These are phyloP conservation scores for Sinelater perroti DNA, from an alignment of 2,888 invertebrate species.

Conservation along the genomic window DNA sequence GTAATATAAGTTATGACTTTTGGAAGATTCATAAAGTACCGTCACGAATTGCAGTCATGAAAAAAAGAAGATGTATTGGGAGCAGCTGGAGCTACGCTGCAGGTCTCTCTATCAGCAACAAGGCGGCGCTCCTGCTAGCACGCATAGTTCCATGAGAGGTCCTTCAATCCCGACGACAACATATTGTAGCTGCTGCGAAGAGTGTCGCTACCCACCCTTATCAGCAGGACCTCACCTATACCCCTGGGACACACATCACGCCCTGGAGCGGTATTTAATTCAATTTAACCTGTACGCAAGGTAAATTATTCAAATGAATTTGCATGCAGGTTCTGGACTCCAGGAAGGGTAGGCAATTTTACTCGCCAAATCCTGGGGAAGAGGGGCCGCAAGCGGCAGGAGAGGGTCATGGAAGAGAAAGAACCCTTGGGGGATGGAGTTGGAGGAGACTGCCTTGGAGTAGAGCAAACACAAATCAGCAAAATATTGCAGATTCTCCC, in stretches of 20 bases:
- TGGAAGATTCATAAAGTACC: not conserved
- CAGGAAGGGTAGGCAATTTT: constrained; percentile 78
- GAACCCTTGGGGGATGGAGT: constrained; percentile 68
- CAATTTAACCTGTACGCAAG: not conserved
- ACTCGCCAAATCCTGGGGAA: constrained; percentile 83
- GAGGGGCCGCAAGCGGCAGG: constrained; percentile 53
- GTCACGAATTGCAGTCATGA: constrained; percentile 73
- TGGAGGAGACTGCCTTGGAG: constrained; percentile 80
- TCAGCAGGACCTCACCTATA: constrained; percentile 65
- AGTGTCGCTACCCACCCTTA: constrained; percentile 69
- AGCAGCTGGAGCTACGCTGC: constrained; percentile 85
- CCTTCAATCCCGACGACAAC: constrained; percentile 60
- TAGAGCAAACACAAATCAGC: constrained; percentile 63
- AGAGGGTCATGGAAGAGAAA: constrained; percentile 50
- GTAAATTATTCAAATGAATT: constrained; percentile 4
- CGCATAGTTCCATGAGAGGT: constrained; percentile 59
- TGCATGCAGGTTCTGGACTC: constrained; percentile 64
- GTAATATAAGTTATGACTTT: constrained; percentile 55
- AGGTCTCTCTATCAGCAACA: constrained; percentile 78
- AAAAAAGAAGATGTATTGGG: constrained; percentile 95
- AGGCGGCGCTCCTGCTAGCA: constrained; percentile 53
- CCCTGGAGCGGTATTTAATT: constrained; percentile 56
- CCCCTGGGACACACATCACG: constrained; percentile 66
- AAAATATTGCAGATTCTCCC: constrained; percentile 47
- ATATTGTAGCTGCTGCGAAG: constrained; percentile 75